These are phyloP conservation scores for Sminthopsis crassicaudata DNA, from an alignment of 2,113 vertebrate species.

Conservation along the genomic window DNA sequence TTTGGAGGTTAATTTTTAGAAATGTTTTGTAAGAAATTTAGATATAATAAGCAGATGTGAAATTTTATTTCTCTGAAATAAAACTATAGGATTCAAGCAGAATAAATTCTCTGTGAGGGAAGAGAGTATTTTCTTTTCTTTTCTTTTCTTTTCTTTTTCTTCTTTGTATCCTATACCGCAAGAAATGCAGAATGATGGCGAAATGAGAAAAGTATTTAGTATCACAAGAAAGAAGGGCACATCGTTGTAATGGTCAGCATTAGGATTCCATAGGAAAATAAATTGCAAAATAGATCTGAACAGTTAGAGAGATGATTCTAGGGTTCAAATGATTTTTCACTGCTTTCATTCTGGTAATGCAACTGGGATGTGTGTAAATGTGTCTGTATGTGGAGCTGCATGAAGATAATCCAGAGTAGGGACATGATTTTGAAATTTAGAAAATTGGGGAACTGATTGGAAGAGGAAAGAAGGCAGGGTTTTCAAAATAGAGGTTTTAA, in stretches of 20 bases:
- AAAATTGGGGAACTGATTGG: not conserved
- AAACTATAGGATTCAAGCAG: no score
- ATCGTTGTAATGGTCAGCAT: not conserved
- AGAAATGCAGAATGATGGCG: no score
- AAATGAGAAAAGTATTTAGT: no score
- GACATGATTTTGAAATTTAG: not conserved
- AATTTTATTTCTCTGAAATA: no score
- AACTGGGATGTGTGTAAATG: not conserved
- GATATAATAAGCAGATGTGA: no score
- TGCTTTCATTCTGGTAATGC: not conserved
- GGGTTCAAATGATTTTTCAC: not conserved
- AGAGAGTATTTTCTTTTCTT: no score
- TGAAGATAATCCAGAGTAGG: not conserved
- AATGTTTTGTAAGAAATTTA: no score
- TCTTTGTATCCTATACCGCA: no score
- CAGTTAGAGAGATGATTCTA: not conserved
- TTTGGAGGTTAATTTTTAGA: no score
- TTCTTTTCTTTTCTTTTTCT: no score
- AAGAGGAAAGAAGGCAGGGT: not conserved
- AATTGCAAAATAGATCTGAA: not conserved
- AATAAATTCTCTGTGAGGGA: no score
- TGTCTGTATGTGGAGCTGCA: not conserved
- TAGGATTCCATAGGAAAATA: not conserved
- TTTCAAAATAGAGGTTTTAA: not conserved
- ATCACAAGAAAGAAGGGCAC: not conserved